Evolutionary conservation across 37 sponge, comb jelly and placozoan species (phyloP).

Genomic region (Petrosia ficiformis): DNA sequence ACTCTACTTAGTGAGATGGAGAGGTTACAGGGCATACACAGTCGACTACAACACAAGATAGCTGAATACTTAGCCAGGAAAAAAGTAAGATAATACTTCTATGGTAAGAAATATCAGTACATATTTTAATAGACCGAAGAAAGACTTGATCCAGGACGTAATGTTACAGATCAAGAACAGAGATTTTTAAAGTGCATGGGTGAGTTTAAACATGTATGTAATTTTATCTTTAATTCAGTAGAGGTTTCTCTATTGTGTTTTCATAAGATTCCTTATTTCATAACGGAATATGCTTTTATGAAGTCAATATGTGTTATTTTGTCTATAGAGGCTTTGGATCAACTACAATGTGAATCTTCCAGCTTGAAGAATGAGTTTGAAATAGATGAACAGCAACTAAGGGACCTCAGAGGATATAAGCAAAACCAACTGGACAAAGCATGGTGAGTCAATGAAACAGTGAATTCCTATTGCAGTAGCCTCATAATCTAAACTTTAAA

Average conservation of each 20-base stretch:
- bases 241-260: too few species aligned
- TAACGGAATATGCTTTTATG: too few species aligned
- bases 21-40: slow-evolving; percentile 36
- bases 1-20: slow-evolving; percentile 64
- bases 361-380: slow-evolving; percentile 32
- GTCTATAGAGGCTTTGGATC: slow-evolving; percentile 57
- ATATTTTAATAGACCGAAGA: slow-evolving; percentile 71
- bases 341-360: slow-evolving; percentile 52
- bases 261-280: too few species aligned
- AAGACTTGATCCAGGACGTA: slow-evolving; percentile 70
- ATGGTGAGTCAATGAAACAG: slow-evolving; percentile 14
- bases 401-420: slow-evolving; percentile 47
- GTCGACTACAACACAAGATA: slow-evolving; percentile 82
- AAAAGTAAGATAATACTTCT: slow-evolving; percentile 33
- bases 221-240: too few species aligned
- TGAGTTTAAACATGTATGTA: slow-evolving; percentile 21
- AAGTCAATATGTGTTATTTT: slow-evolving; percentile 5
- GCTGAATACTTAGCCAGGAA: slow-evolving; percentile 83
- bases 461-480: background rate
- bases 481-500: slow-evolving; percentile 4
- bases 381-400: slow-evolving; percentile 35
- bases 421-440: slow-evolving; percentile 59
- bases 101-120: background rate
- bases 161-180: slow-evolving; percentile 89
- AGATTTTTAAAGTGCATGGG: slow-evolving; percentile 76